These are phyloP conservation scores for Orchestia grillus DNA, from an alignment of 1,140 invertebrate species.

Conservation along the genomic window DNA sequence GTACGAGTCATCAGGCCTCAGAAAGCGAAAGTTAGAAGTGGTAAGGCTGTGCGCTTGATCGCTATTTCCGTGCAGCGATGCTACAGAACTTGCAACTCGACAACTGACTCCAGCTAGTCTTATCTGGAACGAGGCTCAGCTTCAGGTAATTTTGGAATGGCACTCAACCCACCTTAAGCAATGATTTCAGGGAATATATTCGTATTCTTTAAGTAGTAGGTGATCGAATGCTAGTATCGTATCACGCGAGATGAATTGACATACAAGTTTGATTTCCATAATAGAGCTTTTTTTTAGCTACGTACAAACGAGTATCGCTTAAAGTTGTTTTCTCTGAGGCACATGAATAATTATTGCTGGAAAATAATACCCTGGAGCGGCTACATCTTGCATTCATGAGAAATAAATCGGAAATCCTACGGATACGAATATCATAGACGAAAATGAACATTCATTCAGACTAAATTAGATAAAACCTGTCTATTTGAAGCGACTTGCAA, in stretches of 20 bases:
- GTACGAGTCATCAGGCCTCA: background rate
- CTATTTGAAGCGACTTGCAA: background rate
- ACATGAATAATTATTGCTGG: background rate
- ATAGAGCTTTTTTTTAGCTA: background rate
- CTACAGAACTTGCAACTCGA: background rate
- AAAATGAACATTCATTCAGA: background rate
- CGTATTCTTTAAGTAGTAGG: background rate
- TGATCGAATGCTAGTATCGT: background rate
- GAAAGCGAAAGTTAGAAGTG: background rate
- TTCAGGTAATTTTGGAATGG: no score
- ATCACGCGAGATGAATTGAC: background rate
- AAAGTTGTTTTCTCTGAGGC: background rate
- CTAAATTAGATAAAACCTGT: background rate
- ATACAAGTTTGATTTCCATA: background rate
- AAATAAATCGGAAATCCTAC: background rate
- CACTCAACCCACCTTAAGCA: background rate
- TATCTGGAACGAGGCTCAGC: background rate
- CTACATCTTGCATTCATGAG: background rate
- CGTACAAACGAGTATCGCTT: background rate
- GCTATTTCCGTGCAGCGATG: background rate
- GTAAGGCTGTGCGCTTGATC: background rate
- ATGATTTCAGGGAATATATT: background rate
- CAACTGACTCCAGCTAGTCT: background rate
- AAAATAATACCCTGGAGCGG: background rate
- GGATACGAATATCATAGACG: background rate